Conservation (phyloP, 2,113 vertebrate genomes). For the Porphyrio hochstetteri region DNA sequence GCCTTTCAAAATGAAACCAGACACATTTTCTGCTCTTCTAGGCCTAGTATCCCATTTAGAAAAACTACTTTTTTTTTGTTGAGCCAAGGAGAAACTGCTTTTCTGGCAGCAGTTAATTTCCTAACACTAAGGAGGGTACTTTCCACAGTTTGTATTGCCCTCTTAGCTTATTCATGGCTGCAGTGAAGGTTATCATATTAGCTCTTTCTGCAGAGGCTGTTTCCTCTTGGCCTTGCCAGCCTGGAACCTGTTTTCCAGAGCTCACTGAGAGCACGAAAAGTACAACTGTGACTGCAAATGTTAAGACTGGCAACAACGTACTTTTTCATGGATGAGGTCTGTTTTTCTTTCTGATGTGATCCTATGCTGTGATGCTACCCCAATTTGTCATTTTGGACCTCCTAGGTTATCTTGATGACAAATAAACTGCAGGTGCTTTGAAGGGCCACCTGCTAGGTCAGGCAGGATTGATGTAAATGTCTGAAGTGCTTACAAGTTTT, state of each 20-base stretch:
- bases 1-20: neutral
- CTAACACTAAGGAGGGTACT: neutral
- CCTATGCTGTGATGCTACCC: fast-evolving
- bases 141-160: neutral
- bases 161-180: neutral
- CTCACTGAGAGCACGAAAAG: neutral
- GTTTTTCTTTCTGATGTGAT: neutral
- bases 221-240: fast-evolving
- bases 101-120: neutral
- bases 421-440: constrained; percentile 21
- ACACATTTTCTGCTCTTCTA: neutral
- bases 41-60: neutral
- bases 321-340: neutral
- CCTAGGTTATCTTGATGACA: neutral
- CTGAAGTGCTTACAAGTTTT: neutral
- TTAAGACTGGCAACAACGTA: neutral
- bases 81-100: neutral
- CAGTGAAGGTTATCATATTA: neutral
- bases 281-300: neutral
- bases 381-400: neutral
- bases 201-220: neutral
- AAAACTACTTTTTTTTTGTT: neutral
- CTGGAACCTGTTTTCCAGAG: neutral
- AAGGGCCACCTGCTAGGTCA: neutral
- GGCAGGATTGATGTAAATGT: neutral